Base-by-base conservation (phyloP, 2,797 vertebrate genomes). In the Zenarchopterus dispar region DNA sequence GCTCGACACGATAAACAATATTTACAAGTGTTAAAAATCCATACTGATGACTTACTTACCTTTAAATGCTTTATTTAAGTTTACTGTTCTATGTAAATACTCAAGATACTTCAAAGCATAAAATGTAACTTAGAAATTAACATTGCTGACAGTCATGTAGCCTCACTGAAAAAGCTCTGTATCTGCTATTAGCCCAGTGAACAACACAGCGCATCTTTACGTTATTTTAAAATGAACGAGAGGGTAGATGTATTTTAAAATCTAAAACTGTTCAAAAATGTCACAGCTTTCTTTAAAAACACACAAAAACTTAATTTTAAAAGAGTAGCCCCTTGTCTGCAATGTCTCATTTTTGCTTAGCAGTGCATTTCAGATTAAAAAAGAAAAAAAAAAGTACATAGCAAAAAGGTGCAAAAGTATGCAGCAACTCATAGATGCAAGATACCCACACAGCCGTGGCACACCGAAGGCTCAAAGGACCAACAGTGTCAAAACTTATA, bases 401-500 rank as follows among this genome's bases (percentile, higher is more conserved):
- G 82, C 69, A 88, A 81, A 88, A 82, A 92, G 87, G 90, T 92
- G 90, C 89, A 91, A 90, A 86, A 66, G 76, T 88, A 88, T 85
- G 84, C 77, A 82, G 87, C 71, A 84, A 89, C 73, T 86, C 72
- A 74, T 85, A 86, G 77, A 92, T 84, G 81, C 70, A 78, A 56
- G 80, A 78, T 75, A 84, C 66, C 56, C 83, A 87, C 70, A 43
- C 77, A 79, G 64, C 69, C 69, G 31, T 43, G 65, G 67, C 50
- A 53, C 67, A 77, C 62, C 45, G 73, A 67, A 70, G 73, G 77
- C 46, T 70, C 26, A 23, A 19, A 11, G 58, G 56, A 50, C 82
- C 74, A 7, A 55, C 78, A 64, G 55, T 59, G 73, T 68, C 67
- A 65, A 22, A 61, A 75, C 75, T 61, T 46, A 61, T 73, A 75